phyloP scores from a whole-genome alignment of 2,888 invertebrate genomes.

The Heliothis peltigera region DNA sequence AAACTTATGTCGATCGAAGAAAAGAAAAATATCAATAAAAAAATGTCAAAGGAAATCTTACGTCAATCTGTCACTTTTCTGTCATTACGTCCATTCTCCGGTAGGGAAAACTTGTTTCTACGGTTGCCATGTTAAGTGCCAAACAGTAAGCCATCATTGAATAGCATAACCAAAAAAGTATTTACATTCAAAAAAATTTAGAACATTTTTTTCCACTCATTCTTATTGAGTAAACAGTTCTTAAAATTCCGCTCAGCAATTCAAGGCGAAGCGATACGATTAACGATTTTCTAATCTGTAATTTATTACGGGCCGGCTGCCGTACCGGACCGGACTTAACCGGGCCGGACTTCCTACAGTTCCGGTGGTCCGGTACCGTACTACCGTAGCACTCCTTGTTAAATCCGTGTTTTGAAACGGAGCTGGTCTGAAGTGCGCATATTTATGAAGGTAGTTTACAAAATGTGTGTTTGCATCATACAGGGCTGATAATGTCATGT shows the following conservation, averaged over 20 bases:
- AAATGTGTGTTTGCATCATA: constrained; percentile 33
- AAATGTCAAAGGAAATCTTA: no score
- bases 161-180: constrained; percentile 13
- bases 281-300: constrained; percentile 87
- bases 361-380: constrained; percentile 75
- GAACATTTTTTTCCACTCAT: constrained; percentile 3
- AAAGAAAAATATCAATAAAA: no score
- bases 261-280: constrained; percentile 74
- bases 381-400: constrained; percentile 60
- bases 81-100: no score
- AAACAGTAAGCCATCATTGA: no score
- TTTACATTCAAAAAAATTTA: constrained; percentile 9
- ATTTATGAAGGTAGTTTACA: constrained; percentile 51
- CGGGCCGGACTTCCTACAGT: constrained; percentile 76
- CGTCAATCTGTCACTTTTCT: no score
- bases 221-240: constrained; percentile 22
- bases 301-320: constrained; percentile 79
- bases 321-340: constrained; percentile 48
- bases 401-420: constrained; percentile 55
- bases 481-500: constrained; percentile 12
- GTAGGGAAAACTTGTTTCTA: no score
- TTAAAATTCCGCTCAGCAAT: constrained; percentile 37
- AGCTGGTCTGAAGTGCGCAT: constrained; percentile 53
- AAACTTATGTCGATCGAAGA: no score
- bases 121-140: no score